Conservation (phyloP, 1,140 invertebrate species). For the Epicauta chinensis region DNA sequence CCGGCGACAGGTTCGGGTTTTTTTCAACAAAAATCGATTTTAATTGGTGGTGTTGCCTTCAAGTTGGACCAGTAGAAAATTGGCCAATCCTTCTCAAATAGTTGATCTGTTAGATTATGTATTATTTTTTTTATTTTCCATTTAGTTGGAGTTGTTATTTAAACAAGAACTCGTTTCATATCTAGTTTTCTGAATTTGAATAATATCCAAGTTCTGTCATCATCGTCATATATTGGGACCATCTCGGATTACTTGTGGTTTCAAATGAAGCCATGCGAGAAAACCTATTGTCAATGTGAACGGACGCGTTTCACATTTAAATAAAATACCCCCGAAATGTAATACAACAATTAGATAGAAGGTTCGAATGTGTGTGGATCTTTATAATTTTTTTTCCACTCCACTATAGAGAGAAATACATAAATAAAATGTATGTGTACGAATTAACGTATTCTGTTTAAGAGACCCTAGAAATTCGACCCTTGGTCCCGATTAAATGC, state of each 20-base stretch:
- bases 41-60: neutral
- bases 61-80: neutral
- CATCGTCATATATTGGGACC: constrained; percentile 1
- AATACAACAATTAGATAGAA: constrained; percentile 25
- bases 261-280: constrained; percentile 27
- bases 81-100: neutral
- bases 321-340: constrained; percentile 20
- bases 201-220: constrained; percentile 20
- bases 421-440: too few relatives aligned
- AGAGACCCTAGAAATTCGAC: too few relatives aligned
- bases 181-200: constrained; percentile 22
- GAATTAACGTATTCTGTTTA: too few relatives aligned
- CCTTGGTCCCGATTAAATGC: too few relatives aligned
- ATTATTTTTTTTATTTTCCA: too few relatives aligned
- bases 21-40: neutral
- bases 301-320: constrained; percentile 22
- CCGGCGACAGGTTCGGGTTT: neutral
- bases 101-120: neutral
- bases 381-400: neutral
- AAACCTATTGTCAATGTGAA: constrained; percentile 23
- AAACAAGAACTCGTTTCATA: neutral
- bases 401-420: too few relatives aligned
- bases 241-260: constrained; percentile 27
- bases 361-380: too few relatives aligned
- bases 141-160: neutral